phyloP scores from a whole-genome alignment of 2,113 vertebrate species.

The Apaloderma vittatum region DNA sequence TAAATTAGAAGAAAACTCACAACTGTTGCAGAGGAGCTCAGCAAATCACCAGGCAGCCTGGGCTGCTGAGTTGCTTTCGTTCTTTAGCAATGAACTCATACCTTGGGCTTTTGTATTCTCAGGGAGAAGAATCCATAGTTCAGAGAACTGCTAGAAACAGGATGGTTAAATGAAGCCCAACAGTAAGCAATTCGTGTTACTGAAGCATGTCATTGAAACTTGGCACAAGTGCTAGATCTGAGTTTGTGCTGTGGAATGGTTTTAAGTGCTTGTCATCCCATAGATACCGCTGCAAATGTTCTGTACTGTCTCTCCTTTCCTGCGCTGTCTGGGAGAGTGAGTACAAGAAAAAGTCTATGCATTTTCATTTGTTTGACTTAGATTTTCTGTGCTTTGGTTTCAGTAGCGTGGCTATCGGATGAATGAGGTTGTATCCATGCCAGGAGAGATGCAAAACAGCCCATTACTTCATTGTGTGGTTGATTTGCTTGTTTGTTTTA shows the following conservation, averaged over 20 bases:
- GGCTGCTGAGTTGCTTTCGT: constrained; percentile 58
- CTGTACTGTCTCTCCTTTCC: constrained; percentile 55
- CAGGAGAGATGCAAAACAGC: constrained; percentile 54
- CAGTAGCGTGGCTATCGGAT: constrained; percentile 57
- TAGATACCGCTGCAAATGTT: constrained; percentile 50
- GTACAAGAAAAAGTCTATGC: constrained; percentile 24
- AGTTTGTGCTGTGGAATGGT: constrained; percentile 46
- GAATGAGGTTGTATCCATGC: constrained; percentile 29
- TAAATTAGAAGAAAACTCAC: constrained; percentile 44
- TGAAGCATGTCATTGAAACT: constrained; percentile 32
- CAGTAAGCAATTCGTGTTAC: constrained; percentile 57
- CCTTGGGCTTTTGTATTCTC: constrained; percentile 56
- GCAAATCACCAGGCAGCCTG: constrained; percentile 52
- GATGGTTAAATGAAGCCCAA: constrained; percentile 56
- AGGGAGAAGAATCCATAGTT: constrained; percentile 56
- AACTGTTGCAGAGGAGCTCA: constrained; percentile 31
- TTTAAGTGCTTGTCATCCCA: constrained; percentile 67
- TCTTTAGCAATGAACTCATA: constrained; percentile 72
- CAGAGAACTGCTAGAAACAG: constrained; percentile 17
- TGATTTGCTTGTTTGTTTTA: constrained; percentile 73
- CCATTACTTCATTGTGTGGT: constrained; percentile 69
- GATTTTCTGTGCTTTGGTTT: constrained; percentile 53
- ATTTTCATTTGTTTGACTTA: constrained; percentile 42
- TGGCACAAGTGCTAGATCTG: neutral
- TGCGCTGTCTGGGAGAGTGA: constrained; percentile 68